Evolutionary conservation across 2,797 vertebrate species (phyloP).

Genomic region (Amniataba percoides): DNA sequence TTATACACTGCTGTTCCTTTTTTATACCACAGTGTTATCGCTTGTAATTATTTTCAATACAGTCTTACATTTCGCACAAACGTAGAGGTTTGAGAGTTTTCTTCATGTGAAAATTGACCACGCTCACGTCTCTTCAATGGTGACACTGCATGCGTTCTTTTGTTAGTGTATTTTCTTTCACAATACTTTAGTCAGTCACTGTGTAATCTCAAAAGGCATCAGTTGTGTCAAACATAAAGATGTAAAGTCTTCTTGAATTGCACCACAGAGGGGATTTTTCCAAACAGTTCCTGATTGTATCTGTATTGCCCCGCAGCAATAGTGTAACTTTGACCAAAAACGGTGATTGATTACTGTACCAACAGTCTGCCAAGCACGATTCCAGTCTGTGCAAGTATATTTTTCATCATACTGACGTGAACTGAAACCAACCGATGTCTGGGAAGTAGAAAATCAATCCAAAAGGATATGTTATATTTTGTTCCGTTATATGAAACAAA

Average conservation of each 20-base stretch:
- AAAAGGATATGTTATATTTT: not conserved
- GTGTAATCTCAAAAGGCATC: constrained; percentile 12
- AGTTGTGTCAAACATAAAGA: not conserved
- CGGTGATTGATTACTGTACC: constrained; percentile 27
- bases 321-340: constrained; percentile 12
- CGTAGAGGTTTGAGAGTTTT: not conserved
- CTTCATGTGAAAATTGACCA: too few species aligned
- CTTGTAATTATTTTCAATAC: too few species aligned
- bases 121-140: not conserved
- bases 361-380: not conserved
- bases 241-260: constrained; percentile 8
- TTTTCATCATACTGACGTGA: constrained; percentile 23
- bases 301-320: constrained; percentile 3
- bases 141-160: not conserved
- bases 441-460: not conserved
- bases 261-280: constrained; percentile 2
- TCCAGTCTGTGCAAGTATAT: constrained; percentile 27
- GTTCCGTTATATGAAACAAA: not conserved
- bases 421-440: constrained; percentile 16
- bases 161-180: not conserved
- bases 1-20: not conserved
- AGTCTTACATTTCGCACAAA: not conserved
- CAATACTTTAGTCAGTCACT: not conserved
- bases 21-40: not conserved
- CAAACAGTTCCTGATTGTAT: not conserved